Evolutionary conservation across 2,113 vertebrate species (phyloP).

Genomic region (Choloepus hoffmanni): DNA sequence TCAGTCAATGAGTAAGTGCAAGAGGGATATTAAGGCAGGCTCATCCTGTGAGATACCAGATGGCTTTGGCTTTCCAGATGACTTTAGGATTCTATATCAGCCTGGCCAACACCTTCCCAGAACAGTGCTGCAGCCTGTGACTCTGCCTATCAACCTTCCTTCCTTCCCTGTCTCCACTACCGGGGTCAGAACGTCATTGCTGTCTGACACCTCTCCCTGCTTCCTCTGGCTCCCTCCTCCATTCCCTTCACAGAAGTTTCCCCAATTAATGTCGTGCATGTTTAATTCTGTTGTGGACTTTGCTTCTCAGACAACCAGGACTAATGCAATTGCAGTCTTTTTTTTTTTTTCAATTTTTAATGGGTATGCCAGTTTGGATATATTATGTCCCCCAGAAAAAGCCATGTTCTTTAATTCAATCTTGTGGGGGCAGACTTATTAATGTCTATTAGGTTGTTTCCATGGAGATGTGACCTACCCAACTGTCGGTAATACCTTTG

Average conservation of each 20-base stretch:
- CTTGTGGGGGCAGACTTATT: no score
- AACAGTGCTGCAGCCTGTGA: not conserved
- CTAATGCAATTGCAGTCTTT: not conserved
- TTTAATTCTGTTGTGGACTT: not conserved
- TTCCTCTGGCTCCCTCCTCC: not conserved
- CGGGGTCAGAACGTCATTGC: not conserved
- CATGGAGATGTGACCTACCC: no score
- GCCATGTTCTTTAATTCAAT: no score
- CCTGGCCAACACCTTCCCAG: not conserved
- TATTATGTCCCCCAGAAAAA: no score
- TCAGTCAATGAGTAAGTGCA: not conserved
- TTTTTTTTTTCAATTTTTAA: no score
- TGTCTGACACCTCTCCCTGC: not conserved
- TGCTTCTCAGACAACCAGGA: not conserved
- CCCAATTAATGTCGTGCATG: not conserved
- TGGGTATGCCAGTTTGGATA: no score
- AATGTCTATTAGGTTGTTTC: no score
- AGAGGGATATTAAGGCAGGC: not conserved
- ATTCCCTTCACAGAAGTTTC: not conserved
- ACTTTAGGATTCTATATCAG: not conserved
- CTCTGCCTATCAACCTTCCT: not conserved
- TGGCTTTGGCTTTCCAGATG: not conserved
- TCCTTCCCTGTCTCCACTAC: not conserved
- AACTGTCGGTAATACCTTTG: no score
- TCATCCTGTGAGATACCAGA: not conserved